Conservation (phyloP, 2,113 vertebrate genomes). For the Chitala chitala region DNA sequence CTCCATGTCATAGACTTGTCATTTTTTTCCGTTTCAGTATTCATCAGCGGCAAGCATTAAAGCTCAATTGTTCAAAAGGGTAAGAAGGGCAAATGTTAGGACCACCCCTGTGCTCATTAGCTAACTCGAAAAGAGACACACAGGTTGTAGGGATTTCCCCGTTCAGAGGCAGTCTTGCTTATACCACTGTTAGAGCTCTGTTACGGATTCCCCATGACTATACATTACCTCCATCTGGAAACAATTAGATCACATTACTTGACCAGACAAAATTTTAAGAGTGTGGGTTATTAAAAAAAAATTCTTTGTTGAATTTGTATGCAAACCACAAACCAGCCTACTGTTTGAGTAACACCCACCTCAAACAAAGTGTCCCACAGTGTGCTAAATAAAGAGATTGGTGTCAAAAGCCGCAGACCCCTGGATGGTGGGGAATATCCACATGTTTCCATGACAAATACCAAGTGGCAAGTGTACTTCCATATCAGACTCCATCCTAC, state of each 20-base stretch:
- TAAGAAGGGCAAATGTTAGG: not conserved
- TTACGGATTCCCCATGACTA: not conserved
- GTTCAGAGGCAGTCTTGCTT: constrained; percentile 24
- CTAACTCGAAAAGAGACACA: constrained; percentile 38
- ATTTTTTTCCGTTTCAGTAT: not conserved
- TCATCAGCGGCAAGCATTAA: not conserved
- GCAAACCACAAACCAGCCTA: not conserved
- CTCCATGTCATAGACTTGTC: not conserved
- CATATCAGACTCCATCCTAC: not conserved
- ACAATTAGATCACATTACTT: constrained; percentile 33
- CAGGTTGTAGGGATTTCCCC: constrained; percentile 51
- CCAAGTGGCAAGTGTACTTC: not conserved
- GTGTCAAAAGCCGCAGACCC: not conserved
- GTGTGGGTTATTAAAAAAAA: too few relatives aligned
- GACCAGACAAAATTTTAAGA: not conserved
- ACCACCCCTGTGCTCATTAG: not conserved
- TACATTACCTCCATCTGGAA: constrained; percentile 45
- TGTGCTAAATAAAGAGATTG: not conserved
- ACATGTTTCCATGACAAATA: not conserved
- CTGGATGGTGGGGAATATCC: not conserved
- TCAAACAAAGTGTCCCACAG: not conserved
- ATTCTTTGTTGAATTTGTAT: not conserved
- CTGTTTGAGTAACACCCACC: not conserved
- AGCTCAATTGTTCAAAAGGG: too few relatives aligned
- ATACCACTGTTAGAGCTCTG: constrained; percentile 23